Evolutionary conservation across 2,797 vertebrate genomes (phyloP).

Genomic region (Esox masquinongy): DNA sequence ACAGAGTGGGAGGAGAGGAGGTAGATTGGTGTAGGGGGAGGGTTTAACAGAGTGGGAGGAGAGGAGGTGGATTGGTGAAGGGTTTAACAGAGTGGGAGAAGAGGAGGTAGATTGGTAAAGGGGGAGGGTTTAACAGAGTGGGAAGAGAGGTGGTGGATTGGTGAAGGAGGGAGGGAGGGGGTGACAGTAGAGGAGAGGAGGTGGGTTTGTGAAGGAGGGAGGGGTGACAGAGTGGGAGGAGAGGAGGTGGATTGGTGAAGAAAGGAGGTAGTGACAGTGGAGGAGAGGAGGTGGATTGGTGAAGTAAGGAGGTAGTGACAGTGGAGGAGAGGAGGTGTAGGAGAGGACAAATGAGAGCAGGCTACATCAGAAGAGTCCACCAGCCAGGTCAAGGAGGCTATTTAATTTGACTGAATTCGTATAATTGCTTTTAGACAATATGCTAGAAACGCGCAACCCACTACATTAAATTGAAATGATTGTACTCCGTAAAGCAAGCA

Average conservation of each 20-base stretch:
- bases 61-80: too few species aligned
- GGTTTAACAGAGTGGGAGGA: too few species aligned
- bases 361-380: not conserved
- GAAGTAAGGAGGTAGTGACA: not conserved
- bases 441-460: too few species aligned
- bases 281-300: not conserved
- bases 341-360: not conserved
- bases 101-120: not conserved
- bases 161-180: not conserved
- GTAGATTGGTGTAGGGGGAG: too few species aligned
- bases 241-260: not conserved
- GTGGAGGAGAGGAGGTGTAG: not conserved
- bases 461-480: too few species aligned
- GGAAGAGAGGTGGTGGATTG: not conserved
- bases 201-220: not conserved
- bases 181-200: not conserved
- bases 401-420: too few species aligned
- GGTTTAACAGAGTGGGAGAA: not conserved
- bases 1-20: conserved; percentile 42
- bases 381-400: not conserved
- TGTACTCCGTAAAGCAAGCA: too few species aligned
- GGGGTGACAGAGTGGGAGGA: not conserved
- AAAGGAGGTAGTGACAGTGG: not conserved
- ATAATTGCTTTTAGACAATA: too few species aligned
- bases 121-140: not conserved